Evolutionary conservation across 2,113 vertebrate species (phyloP), one percentile per base, ranked within the genome.

Genomic region (Dasyprocta punctata): DNA sequence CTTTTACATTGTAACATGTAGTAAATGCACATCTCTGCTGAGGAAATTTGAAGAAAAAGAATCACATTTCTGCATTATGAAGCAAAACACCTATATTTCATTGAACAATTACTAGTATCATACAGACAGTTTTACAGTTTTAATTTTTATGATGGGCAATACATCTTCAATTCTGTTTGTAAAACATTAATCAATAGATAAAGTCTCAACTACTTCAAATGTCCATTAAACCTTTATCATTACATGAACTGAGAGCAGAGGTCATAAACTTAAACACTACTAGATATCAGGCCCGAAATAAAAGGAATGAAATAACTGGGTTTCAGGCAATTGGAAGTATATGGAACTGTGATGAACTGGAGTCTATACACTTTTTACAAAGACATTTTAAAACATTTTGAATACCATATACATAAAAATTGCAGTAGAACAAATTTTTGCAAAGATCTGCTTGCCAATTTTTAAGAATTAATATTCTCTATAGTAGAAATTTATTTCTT

Each of bases 201-300:
- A 87, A 52, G 4, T 11, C 4, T 77, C 78, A 86, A 36, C 9
- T 85, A 87, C 1, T 71, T 86, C 52, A 89, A 69, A 19, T 67
- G 30, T 92, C 41, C 28, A 61, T 63, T 17, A 89, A 95, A 60
- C 19, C 0, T 58, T 65, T 92, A 93, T 82, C 24, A 77, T 95
- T 77, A 89, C 69, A 58, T 95, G 71, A 90, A 58, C 12, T 84
- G 61, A 89, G 20, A 77, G 52, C 4, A 89, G 14, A 17, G 6
- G 12, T 47, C 47, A 96, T 95, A 80, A 60, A n/a, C n/a, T n/a
- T n/a, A n/a, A n/a, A 92, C 94, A 13, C n/a, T 84, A 67, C 36
- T n/a, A 92, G 41, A 75, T 67, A 44, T n/a, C 12, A 92, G 63
- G 30, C 7, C 86, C 0, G 1, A 63, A 56, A 36, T 92, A 69